phyloP scores from a whole-genome alignment of 2,888 invertebrate genomes.

The Agrotis ipsilon region DNA sequence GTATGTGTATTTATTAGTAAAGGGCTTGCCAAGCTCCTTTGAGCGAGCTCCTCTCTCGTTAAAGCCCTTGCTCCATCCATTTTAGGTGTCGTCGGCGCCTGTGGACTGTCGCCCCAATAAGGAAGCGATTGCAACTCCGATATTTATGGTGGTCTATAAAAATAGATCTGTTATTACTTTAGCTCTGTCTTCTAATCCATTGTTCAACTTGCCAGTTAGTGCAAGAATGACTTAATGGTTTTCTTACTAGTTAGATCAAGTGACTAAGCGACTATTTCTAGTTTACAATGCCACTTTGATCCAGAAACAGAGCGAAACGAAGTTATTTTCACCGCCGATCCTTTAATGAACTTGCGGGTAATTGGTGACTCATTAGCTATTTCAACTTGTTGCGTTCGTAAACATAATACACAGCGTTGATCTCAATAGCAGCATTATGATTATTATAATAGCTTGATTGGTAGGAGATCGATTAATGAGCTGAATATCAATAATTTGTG shows the following conservation, averaged over 20 bases:
- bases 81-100: slow-evolving; percentile 78
- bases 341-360: slow-evolving; percentile 71
- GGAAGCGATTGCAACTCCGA: slow-evolving; percentile 71
- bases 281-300: slow-evolving; percentile 70
- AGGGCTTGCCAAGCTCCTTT: slow-evolving; percentile 67
- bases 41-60: slow-evolving; percentile 78
- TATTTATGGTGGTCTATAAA: slow-evolving; percentile 63
- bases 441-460: slow-evolving; percentile 5
- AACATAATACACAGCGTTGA: slow-evolving; percentile 34
- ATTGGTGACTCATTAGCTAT: slow-evolving; percentile 84
- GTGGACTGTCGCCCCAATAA: slow-evolving; percentile 73
- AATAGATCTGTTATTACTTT: slow-evolving; percentile 30
- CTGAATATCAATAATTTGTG: slow-evolving; percentile 32
- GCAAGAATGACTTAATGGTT: slow-evolving; percentile 45
- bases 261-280: slow-evolving; percentile 76
- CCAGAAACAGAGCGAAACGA: slow-evolving; percentile 74
- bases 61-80: slow-evolving; percentile 78
- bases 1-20: slow-evolving; percentile 66
- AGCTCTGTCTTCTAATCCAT: slow-evolving; percentile 37
- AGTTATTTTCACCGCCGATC: slow-evolving; percentile 77
- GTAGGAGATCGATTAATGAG: slow-evolving; percentile 25
- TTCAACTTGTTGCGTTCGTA: slow-evolving; percentile 79
- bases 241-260: slow-evolving; percentile 30
- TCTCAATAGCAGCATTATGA: slow-evolving; percentile 10
- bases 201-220: slow-evolving; percentile 37